Conservation (phyloP, 2,797 vertebrate genomes). For the Gymnoscopelus braueri region DNA sequence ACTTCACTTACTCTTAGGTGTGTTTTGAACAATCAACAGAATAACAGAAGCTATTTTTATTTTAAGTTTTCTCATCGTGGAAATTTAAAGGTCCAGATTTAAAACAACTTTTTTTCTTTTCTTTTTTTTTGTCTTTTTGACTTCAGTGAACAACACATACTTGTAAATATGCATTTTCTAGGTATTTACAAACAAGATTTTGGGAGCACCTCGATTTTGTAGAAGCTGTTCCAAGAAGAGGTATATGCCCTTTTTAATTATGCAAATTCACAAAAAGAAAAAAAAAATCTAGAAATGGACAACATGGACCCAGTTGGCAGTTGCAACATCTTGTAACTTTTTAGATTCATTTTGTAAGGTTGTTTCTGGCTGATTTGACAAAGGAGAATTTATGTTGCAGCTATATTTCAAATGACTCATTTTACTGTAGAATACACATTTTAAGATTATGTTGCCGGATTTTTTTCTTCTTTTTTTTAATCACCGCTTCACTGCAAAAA, state of each 20-base stretch:
- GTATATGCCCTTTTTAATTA: conserved; percentile 80
- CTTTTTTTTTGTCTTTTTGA: conserved; percentile 35
- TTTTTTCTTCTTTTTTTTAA: conserved; percentile 44
- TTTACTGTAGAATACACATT: conserved; percentile 71
- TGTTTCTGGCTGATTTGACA: conserved; percentile 61
- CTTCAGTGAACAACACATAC: conserved; percentile 67
- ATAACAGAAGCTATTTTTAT: conserved; percentile 35
- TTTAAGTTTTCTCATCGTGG: conserved; percentile 45
- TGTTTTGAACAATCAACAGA: conserved; percentile 46
- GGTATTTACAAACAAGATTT: conserved; percentile 79
- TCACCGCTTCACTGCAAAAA: conserved; percentile 59
- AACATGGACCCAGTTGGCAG: conserved; percentile 55
- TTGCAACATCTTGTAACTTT: conserved; percentile 61
- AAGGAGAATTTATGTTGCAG: conserved; percentile 65
- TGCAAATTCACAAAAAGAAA: conserved; percentile 76
- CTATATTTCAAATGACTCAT: conserved; percentile 50
- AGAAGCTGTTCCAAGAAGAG: conserved; percentile 77
- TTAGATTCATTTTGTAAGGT: conserved; percentile 48
- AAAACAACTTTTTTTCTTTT: conserved; percentile 4
- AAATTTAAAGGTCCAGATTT: conserved; percentile 51
- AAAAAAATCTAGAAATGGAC: conserved; percentile 63
- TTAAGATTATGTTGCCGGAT: conserved; percentile 62
- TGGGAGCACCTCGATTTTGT: conserved; percentile 80
- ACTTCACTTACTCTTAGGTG: conserved; percentile 2
- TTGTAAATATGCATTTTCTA: conserved; percentile 85